Base-by-base conservation (phyloP, 1,140 invertebrate species). In the Pseudoatta argentina region DNA sequence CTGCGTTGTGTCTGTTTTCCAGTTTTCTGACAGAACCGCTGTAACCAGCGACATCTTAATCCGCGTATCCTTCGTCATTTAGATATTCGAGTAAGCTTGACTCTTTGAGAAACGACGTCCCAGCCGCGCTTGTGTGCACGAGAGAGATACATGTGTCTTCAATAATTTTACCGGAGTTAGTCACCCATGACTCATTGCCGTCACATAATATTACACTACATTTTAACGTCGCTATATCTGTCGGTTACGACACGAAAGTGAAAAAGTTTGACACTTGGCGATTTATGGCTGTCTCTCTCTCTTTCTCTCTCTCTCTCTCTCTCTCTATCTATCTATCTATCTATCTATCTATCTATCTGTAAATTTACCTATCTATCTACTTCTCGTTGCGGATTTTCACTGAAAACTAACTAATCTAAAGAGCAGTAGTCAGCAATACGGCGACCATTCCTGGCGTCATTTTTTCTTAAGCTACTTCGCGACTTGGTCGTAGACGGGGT, bases 11-110 rank as follows among this genome's bases (percentile, higher is more conserved):
- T 83, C 55, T 63, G 63, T 66, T 87, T 87, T 89, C 81, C 86
- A 90, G 86, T 76, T 90, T 87, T 85, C 75, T 76, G 88, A 79
- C 86, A 67, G 73, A 51, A 85, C 73, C 73, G 73, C 75, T 89
- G 77, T 75, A 71, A 55, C 48, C n/a, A 67, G 64, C 71, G 89
- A 90, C 79, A 85, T 89, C 89, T 90, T 86, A 86, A 91, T 85
- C 86, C 87, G 18, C 83, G 73, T 76, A 88, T 86, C 85, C 85
- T 69, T 75, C 78, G 34, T 85, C 79, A 64, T 87, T 90, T 71
- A 39, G 48, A 48, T 6, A 39, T 34, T 30, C 30, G 5, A 24
- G 18, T 73, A 16, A 81, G 48, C 30, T 24, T 27, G 77, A 39
- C 24, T 51, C n/a, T 27, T 51, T 48, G 79, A 59, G 18, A 61